Base-by-base conservation (phyloP, 2,113 vertebrate species). In the Xiphophorus maculatus region DNA sequence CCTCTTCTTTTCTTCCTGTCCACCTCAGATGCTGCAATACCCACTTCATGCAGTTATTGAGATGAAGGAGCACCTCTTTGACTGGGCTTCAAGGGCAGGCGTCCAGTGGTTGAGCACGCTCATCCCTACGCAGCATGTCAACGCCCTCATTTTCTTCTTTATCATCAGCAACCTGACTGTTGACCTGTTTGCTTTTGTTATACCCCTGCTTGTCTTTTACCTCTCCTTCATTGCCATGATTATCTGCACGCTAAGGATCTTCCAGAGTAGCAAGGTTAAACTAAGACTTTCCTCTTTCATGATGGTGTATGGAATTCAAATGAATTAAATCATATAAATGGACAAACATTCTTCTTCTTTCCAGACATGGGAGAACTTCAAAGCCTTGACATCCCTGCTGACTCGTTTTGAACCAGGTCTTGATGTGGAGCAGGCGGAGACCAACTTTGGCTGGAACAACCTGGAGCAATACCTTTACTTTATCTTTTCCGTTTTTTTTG, bases 81-180 rank as follows among this genome's bases (percentile, higher is more conserved):
- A 99, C 74, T 88, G 96, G 91, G 97, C 96, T 0, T 99, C 98
- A 1, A 96, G 97, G 71, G 98, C 97, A 0, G 98, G 98, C 58
- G 96, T 98, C 93, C 97, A 97, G 73, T 99, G 98, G 98, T 92
- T 99, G 71, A 98, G 97, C 90, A 97, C 96, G 30, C 92, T 97
- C 83, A 93, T 99, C 77, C 98, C 98, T 28, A 98, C 97, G 0
- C 97, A 99, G 44, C 98, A 99, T 68, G 96, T 99, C 92, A 99
- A 99, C 8, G 97, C 98, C 5, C 96, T 99, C 17, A 90, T 98
- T 84, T 97, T 99, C 93, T 99, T 99, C 93, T 99, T 99, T 93
- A 95, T 99, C 91, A 93, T 99, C 91, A 99, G 98, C 93, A 99
- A 97, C 88, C 95, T 99, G 76, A 99, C 97, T 15, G 90, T 97